Base-by-base conservation (phyloP, 1,140 invertebrate species). In the Sarcophaga bullata region DNA sequence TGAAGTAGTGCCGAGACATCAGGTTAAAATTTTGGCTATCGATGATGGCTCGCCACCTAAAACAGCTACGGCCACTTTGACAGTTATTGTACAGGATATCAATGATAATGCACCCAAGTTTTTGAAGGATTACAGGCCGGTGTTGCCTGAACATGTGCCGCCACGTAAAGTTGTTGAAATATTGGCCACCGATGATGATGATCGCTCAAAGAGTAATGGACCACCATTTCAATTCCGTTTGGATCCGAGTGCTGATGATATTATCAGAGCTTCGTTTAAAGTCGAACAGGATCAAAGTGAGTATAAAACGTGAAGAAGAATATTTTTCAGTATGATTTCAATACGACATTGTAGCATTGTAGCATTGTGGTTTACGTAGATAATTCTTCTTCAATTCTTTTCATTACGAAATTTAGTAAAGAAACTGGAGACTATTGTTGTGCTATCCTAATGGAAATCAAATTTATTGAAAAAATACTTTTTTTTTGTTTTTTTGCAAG, bases 91-190 rank as follows among this genome's bases (percentile, higher is more conserved):
- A 0, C 95, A 96, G 89, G 98, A 99, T 87, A 97, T 99, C 81
- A 99, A 99, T 90, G 98, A 99, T 87, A 99, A 97, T 90, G 95
- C 95, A 1, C 97, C 97, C 1, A 95, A 95, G 84, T 97, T 98
- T 91, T 92, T 97, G 3, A 96, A 97, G 88, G 96, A 98, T 87
- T 98, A 98, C 89, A 92, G 96, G 76, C 97, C 98, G 0, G 96
- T 98, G 10, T 92, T 98, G 78, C 95, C 95, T 0, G 97, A 98
- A 90, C 96, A 98, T 90, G 94, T 95, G 68, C 94, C 95, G 50
- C 95, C 97, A 50, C 94, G 95, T 85, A 97, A 97, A 92, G 95
- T 98, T 10, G 95, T 97, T 3, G 96, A 98, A 91, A 96, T 99
- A 82, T 92, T 98, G 81, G 98, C 97, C 0, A 98, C 96, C 0